These are phyloP conservation scores for Trididemnum nubilum DNA, from an alignment of 23 tunicate species.

Conservation along the genomic window DNA sequence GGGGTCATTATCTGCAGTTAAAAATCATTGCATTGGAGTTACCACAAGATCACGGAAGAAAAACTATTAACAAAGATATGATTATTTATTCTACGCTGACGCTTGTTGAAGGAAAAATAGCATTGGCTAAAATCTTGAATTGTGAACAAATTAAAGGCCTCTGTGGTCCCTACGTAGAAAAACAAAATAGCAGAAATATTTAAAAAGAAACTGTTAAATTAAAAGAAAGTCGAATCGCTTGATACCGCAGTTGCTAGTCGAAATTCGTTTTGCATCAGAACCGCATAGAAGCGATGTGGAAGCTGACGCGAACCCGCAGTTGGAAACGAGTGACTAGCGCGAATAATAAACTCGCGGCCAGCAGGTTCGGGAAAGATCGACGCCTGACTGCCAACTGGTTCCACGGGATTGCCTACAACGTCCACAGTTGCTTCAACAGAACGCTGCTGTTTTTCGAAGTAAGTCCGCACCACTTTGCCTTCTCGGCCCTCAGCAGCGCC, in stretches of 20 bases:
- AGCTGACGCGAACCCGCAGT: constrained; percentile 47
- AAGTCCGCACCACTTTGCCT: constrained; percentile 56
- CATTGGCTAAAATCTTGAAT: no score
- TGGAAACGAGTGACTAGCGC: constrained; percentile 54
- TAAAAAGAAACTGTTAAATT: no score
- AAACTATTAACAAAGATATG: no score
- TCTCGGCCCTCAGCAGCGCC: constrained; percentile 69
- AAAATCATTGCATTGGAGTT: no score
- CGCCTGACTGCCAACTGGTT: not conserved
- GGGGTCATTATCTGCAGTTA: no score
- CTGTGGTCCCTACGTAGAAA: no score
- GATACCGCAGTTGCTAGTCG: constrained; percentile 82
- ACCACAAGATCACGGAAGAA: no score
- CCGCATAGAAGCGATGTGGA: constrained; percentile 92
- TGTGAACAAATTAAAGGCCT: no score
- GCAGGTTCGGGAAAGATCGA: constrained; percentile 54
- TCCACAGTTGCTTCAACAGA: not conserved
- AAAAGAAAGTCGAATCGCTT: constrained; percentile 82
- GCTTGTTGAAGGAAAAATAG: no score
- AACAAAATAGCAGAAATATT: no score
- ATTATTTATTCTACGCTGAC: no score
- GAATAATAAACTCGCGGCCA: constrained; percentile 82
- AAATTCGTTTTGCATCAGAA: constrained; percentile 64
- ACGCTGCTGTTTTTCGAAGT: constrained; percentile 48
- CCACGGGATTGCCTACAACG: not conserved